phyloP scores from a whole-genome alignment of 2,888 invertebrate genomes.

The Diarsia dahlii region DNA sequence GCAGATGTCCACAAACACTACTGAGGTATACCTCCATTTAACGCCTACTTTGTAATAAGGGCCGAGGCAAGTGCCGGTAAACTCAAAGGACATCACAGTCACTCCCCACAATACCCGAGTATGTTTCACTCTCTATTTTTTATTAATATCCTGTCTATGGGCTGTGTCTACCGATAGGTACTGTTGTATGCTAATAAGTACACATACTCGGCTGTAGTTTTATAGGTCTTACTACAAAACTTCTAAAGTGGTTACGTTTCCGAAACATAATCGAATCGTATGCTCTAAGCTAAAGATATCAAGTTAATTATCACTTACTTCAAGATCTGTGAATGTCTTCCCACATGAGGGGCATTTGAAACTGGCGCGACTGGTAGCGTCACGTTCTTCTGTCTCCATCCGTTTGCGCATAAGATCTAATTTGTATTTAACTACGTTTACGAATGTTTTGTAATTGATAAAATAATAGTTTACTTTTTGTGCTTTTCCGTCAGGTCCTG shows the following conservation, averaged over 20 bases:
- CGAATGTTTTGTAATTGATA: conserved; percentile 99
- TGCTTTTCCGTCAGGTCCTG: conserved; percentile 96
- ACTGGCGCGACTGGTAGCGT: conserved; percentile 98
- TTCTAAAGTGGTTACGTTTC: neutral
- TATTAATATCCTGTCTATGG: too few relatives aligned
- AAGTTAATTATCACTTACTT: conserved; percentile 88
- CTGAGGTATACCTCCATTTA: too few relatives aligned
- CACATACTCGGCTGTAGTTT: too few relatives aligned
- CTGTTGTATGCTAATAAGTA: too few relatives aligned
- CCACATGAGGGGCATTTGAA: conserved; percentile 98
- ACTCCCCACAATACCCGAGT: too few relatives aligned
- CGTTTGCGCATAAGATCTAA: conserved; percentile 98
- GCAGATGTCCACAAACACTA: too few relatives aligned
- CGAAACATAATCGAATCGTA: neutral
- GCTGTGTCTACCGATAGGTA: too few relatives aligned
- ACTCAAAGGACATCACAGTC: too few relatives aligned
- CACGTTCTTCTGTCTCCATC: conserved; percentile 98
- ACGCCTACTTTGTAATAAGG: too few relatives aligned
- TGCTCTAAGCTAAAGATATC: neutral
- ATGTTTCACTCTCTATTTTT: too few relatives aligned
- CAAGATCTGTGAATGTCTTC: conserved; percentile 98
- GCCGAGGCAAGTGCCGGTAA: too few relatives aligned
- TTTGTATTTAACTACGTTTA: conserved; percentile 99
- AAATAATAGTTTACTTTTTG: conserved; percentile 99
- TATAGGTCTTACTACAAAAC: too few relatives aligned